Base-by-base conservation (phyloP, 1,140 invertebrate genomes). In the Philopotamus ludificatus region DNA sequence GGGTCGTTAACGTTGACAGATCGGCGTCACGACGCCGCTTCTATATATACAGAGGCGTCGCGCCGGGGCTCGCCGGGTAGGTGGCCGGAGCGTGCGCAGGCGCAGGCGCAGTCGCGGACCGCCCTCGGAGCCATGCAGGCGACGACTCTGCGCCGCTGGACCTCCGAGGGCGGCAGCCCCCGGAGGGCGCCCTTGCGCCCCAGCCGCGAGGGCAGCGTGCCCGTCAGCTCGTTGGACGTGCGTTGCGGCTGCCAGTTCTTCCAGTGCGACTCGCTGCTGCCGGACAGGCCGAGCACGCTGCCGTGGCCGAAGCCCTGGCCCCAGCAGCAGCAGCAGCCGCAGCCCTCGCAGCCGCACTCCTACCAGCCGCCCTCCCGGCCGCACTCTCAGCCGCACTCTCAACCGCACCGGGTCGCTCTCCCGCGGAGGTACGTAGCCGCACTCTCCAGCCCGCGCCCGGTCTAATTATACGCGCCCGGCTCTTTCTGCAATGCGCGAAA, bases 181-280 rank as follows among this genome's bases (percentile, higher is more conserved):
- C 73, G 79, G 65, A 79, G 82, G 70, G 82, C 78, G 77, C 79
- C 82, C 67, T 74, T 85, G 73, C 72, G 79, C 73, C 79, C 83
- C 67, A 80, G 84, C 44, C 73, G 83, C 66, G 81, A 84, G 69
- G 81, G 82, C 71, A 85, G 86, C 71, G 85, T 86, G 57, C 86
- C 87, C 71, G 83, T 84, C 65, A 83, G 83, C 72, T 86, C 87
- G 41, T 81, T 86, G 72, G 89, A 92, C 75, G 90, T 92, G 44
- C 86, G 90, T 62, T 92, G 90, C 77, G 90, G 83, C 64, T 92
- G 90, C 81, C 90, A 92, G 81, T 92, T 87, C 81, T 93, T 86
- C 78, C 85, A 89, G 80, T 86, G 86, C 73, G 87, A 91, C 74
- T 89, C 87, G 61, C 75, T 90, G 71, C 78, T 92, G 67, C 89